Conservation (phyloP, 2,888 invertebrate species). For the Phymatocera aterrima region DNA sequence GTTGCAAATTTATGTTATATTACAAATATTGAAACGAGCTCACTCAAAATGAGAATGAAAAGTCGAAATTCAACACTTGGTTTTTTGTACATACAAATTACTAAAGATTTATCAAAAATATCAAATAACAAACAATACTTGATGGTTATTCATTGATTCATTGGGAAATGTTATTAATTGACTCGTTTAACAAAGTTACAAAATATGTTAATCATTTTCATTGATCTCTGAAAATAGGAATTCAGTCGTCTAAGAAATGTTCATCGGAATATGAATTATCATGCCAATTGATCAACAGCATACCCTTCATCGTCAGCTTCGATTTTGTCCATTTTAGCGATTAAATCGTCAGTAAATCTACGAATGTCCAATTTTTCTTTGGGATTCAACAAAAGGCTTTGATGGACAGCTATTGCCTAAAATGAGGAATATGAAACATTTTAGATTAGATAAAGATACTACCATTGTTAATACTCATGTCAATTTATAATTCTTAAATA, state of each 20-base stretch:
- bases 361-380: conserved; percentile 74
- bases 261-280: not conserved
- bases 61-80: too few species aligned
- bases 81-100: not conserved
- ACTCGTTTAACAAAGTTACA: not conserved
- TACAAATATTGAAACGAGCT: not conserved
- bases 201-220: not conserved
- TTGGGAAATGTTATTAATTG: not conserved
- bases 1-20: too few species aligned
- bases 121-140: not conserved
- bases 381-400: conserved; percentile 75
- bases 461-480: too few species aligned
- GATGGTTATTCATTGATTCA: not conserved
- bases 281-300: conserved; percentile 40
- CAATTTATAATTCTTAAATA: too few species aligned
- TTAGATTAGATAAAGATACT: not conserved
- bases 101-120: not conserved
- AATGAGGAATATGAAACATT: conserved; percentile 49
- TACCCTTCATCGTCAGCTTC: conserved; percentile 75
- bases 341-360: conserved; percentile 76
- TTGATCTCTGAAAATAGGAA: not conserved
- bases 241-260: not conserved
- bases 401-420: conserved; percentile 78
- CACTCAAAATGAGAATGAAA: too few species aligned
- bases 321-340: conserved; percentile 76